These are phyloP conservation scores for Psilanteris sp. DNA, from an alignment of 1,140 invertebrate species.

Conservation along the genomic window DNA sequence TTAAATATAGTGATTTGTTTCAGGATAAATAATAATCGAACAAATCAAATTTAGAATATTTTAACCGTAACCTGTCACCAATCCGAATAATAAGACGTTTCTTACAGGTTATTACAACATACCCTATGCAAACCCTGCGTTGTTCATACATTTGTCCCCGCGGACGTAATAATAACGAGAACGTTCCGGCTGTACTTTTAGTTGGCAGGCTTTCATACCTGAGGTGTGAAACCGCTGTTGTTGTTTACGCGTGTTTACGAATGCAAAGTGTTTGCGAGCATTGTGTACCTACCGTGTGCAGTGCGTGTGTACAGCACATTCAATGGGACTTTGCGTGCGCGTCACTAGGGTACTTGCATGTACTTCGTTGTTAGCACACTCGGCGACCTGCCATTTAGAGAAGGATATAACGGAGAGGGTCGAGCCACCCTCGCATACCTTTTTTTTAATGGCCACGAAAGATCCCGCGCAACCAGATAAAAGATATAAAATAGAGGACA, in stretches of 20 bases:
- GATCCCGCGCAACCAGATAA: conserved; percentile 36
- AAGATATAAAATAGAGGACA: conserved; percentile 38
- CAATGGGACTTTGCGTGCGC: conserved; percentile 72
- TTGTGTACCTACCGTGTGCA: conserved; percentile 73
- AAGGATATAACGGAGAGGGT: conserved; percentile 64
- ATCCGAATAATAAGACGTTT: too few relatives aligned
- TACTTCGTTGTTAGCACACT: conserved; percentile 75
- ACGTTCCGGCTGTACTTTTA: conserved; percentile 47
- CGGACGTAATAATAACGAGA: conserved; percentile 29
- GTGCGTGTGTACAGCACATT: conserved; percentile 71
- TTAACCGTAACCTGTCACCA: too few relatives aligned
- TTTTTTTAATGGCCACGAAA: conserved; percentile 56
- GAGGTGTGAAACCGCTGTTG: conserved; percentile 76
- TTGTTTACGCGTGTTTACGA: conserved; percentile 79
- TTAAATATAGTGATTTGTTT: too few relatives aligned
- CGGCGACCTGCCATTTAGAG: conserved; percentile 77
- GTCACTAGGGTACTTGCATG: conserved; percentile 70
- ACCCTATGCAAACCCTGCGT: not conserved
- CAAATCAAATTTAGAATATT: too few relatives aligned
- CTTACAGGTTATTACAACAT: too few relatives aligned
- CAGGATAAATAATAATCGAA: too few relatives aligned
- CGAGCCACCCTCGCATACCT: conserved; percentile 49
- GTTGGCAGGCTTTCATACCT: conserved; percentile 45
- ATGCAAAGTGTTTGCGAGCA: conserved; percentile 79
- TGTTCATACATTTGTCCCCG: conserved; percentile 9